Evolutionary conservation across 1,140 invertebrate genomes (phyloP).

Genomic region (Philaenus spumarius): DNA sequence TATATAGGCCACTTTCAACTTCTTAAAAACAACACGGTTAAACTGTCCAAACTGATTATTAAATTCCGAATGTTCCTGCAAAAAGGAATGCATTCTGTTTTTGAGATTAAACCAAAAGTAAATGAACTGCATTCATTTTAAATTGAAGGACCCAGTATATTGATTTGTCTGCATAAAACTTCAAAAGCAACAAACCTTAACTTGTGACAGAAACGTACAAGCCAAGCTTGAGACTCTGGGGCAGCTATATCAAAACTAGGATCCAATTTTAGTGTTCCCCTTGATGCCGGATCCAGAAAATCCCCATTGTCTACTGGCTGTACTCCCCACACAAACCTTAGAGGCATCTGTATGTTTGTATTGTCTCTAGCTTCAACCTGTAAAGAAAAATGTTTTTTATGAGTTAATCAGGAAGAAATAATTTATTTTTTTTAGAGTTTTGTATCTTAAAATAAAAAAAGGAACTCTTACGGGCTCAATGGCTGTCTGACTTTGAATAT

Average conservation of each 20-base stretch:
- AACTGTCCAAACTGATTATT: too few relatives aligned
- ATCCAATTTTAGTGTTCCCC: slow-evolving; percentile 70
- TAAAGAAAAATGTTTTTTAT: slow-evolving; percentile 1
- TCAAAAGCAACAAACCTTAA: slow-evolving; percentile 51
- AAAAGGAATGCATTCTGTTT: too few relatives aligned
- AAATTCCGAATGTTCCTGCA: too few relatives aligned
- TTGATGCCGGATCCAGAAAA: slow-evolving; percentile 71
- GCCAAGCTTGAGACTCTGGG: slow-evolving; percentile 74
- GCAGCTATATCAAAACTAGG: slow-evolving; percentile 71
- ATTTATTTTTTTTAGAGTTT: neutral
- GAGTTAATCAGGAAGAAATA: neutral
- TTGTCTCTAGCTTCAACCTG: slow-evolving; percentile 28
- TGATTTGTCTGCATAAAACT: too few relatives aligned
- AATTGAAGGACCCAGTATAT: too few relatives aligned
- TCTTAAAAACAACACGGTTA: too few relatives aligned
- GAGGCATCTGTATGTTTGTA: slow-evolving; percentile 53
- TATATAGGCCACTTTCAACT: too few relatives aligned
- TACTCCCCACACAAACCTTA: slow-evolving; percentile 91
- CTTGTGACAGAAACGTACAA: slow-evolving; percentile 73
- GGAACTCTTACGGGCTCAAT: too few relatives aligned
- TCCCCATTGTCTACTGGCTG: slow-evolving; percentile 80
- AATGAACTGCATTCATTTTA: too few relatives aligned
- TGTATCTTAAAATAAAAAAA: too few relatives aligned
- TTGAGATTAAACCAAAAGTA: too few relatives aligned
- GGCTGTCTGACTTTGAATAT: too few relatives aligned